Base-by-base conservation (phyloP, 2,888 invertebrate genomes). In the Idaea dimidiata region DNA sequence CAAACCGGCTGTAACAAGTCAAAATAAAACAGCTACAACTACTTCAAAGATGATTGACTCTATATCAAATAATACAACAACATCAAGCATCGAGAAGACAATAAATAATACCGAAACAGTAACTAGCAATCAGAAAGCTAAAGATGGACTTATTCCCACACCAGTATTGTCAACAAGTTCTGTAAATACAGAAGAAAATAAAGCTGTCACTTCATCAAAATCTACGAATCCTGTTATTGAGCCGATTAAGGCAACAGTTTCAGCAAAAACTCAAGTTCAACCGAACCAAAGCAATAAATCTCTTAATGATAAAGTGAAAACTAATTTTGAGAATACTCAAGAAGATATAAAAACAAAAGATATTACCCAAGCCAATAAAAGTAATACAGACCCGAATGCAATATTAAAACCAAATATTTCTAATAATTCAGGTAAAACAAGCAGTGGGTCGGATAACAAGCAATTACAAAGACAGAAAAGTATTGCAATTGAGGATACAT, bases 401-500 rank as follows among this genome's bases (percentile, higher is more conserved):
- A 68, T 62, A 18, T 57, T 66, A 17, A 57, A 57, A 62, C 60
- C 57, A 31, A 62, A 66, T 56, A 58, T 57, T 54, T 58, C 58
- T 24, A 65, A 69, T 66, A 67, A 60, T 59, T 17, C 54, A 4
- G 16, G 0, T 8, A 43, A 43, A 53, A 24, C 63, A 55, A 59
- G 54, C 8, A 65, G 60, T 58, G 66, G 69, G n/a, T 18, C 24
- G 60, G 72, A 66, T 18, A 72, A 43, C 59, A 87, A 81, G 72
- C 78, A 80, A 66, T 69, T 85, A 67, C 81, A 81, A 59, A 77
- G 79, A 17, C 84, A 86, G 76, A 84, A 82, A 68, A 77, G 75
- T 61, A 63, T 77, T 53, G 67, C 73, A 59, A 62, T 71, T 31
- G 78, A 77, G 57, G 77, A 78, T 59, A 63, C 65, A 58, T n/a